A percentile compares a stretch with the other conserved stretches of the same genome.
Evolutionary conservation across 1,140 invertebrate genomes (phyloP).

Genomic region (Heliconius hermathena): DNA sequence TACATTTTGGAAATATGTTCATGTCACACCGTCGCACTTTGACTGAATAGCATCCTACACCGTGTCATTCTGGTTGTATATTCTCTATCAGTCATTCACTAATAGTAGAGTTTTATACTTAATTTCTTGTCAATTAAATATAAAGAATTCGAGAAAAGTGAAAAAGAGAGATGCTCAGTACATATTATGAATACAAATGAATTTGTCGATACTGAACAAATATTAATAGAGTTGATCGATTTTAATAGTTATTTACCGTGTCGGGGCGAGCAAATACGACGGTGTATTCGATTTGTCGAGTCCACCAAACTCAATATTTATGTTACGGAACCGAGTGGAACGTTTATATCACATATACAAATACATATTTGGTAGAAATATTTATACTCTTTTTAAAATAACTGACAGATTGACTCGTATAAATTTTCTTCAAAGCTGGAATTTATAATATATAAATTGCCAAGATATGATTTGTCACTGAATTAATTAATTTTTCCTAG

Average conservation of each 20-base stretch:
- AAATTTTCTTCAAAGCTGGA: not conserved
- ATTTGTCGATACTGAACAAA: constrained; percentile 37
- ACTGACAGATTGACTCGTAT: not conserved
- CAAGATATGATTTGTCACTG: not conserved
- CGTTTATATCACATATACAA: constrained; percentile 17
- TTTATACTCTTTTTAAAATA: not conserved
- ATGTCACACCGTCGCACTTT: no score
- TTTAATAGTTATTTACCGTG: constrained; percentile 46
- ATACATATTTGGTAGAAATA: not conserved
- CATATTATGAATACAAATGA: not conserved
- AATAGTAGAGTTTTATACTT: no score
- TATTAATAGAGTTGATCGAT: constrained; percentile 51
- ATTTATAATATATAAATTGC: not conserved
- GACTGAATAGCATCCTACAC: no score
- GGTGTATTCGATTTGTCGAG: constrained; percentile 47
- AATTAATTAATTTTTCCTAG: not conserved
- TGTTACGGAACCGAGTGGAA: constrained; percentile 27
- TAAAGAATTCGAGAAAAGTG: no score
- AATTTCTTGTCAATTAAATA: no score
- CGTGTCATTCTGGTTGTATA: no score
- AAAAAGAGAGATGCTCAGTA: not conserved
- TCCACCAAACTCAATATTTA: constrained; percentile 42
- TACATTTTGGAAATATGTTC: not conserved
- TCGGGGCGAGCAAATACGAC: constrained; percentile 45
- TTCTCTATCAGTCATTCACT: no score